These are phyloP conservation scores for Polyommatus iphigenia DNA, from an alignment of 2,888 invertebrate genomes.

Conservation along the genomic window DNA sequence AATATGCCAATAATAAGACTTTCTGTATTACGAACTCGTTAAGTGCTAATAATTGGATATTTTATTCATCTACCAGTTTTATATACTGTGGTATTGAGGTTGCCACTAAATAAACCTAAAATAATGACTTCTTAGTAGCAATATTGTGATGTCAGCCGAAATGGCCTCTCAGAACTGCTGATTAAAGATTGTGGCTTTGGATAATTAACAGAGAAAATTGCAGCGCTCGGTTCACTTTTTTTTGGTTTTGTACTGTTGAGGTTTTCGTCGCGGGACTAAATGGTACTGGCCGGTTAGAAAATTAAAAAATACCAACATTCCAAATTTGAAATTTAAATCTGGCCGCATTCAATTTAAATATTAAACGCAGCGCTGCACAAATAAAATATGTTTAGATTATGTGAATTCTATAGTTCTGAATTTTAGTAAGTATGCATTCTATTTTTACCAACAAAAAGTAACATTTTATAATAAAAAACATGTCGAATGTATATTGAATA, in stretches of 20 bases:
- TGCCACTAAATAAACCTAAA: neutral
- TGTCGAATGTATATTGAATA: too few relatives aligned
- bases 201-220: conserved; percentile 21
- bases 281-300: conserved; percentile 10
- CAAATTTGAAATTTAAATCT: conserved; percentile 7
- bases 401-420: neutral
- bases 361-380: conserved; percentile 2
- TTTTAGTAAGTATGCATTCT: neutral
- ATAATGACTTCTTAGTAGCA: neutral
- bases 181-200: conserved; percentile 18
- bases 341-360: neutral
- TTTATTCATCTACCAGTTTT: too few relatives aligned
- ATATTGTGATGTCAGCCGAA: neutral
- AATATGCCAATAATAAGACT: too few relatives aligned
- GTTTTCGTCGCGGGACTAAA: conserved; percentile 3
- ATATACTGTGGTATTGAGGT: neutral
- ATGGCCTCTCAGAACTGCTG: conserved; percentile 5
- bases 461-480: too few relatives aligned
- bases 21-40: too few relatives aligned
- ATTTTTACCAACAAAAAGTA: neutral
- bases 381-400: neutral
- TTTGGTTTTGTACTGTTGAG: neutral
- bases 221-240: conserved; percentile 20
- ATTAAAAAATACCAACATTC: conserved; percentile 8
- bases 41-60: too few relatives aligned